Evolutionary conservation across 1,140 invertebrate species (phyloP).

Genomic region (Neomicropteryx cornuta): DNA sequence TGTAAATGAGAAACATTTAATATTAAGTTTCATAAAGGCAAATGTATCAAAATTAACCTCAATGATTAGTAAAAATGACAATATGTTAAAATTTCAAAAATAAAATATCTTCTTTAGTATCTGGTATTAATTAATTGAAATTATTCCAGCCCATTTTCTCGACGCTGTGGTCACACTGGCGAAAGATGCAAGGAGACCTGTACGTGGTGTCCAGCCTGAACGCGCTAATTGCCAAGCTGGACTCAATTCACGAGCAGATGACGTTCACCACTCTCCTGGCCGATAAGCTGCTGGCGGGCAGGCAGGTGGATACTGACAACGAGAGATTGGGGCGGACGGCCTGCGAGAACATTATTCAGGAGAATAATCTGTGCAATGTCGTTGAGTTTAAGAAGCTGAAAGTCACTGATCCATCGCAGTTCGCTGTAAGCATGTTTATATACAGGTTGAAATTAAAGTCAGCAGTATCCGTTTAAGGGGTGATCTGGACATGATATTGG

Average conservation of each 20-base stretch:
- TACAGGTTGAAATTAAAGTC: no score
- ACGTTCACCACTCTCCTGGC: constrained; percentile 20
- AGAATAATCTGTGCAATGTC: no score
- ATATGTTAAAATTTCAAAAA: no score
- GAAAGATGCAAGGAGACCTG: constrained; percentile 48
- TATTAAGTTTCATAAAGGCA: no score
- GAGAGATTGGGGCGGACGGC: constrained; percentile 17
- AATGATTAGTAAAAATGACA: no score
- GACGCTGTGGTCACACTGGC: constrained; percentile 49
- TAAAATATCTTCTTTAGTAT: constrained; percentile 9
- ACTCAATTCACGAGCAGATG: constrained; percentile 35
- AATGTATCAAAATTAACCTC: no score
- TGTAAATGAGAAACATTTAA: no score
- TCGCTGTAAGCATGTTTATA: no score
- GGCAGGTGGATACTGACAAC: constrained; percentile 20
- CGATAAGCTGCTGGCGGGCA: constrained; percentile 24
- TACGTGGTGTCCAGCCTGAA: constrained; percentile 47
- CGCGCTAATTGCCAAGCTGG: constrained; percentile 38
- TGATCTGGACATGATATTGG: no score
- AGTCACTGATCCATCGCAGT: no score
- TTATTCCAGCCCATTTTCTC: constrained; percentile 48
- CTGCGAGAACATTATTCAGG: constrained; percentile 22
- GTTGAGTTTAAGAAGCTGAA: no score
- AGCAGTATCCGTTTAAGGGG: no score
- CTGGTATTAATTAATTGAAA: not conserved